Conservation (phyloP, 2,888 invertebrate species). For the Pogonocherus hispidulus region DNA sequence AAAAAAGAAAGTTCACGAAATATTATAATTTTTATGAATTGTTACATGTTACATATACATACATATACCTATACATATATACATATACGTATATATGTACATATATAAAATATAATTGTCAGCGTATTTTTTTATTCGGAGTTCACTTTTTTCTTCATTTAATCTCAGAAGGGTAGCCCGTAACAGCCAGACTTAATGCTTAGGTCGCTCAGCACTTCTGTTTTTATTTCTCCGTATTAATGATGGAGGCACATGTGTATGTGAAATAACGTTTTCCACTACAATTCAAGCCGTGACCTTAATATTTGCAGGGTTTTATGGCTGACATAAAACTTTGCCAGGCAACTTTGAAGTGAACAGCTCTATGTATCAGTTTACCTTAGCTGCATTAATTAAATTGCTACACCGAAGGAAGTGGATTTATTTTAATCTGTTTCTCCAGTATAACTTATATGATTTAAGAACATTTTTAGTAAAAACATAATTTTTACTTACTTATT, state of each 20-base stretch:
- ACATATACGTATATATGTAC: too few species aligned
- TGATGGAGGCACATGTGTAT: conserved; percentile 17
- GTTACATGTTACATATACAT: too few species aligned
- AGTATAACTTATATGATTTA: too few species aligned
- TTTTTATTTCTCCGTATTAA: conserved; percentile 21
- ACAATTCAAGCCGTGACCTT: conserved; percentile 8
- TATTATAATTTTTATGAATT: too few species aligned
- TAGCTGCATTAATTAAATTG: conserved; percentile 17
- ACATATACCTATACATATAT: too few species aligned
- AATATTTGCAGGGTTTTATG: conserved; percentile 22
- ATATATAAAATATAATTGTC: too few species aligned
- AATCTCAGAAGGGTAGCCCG: conserved; percentile 10
- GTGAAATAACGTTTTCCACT: conserved; percentile 22
- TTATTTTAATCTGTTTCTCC: too few species aligned
- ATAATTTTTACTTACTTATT: too few species aligned
- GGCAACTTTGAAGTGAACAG: conserved; percentile 12
- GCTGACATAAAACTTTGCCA: conserved; percentile 19
- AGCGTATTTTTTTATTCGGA: too few species aligned
- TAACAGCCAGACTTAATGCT: conserved; percentile 14
- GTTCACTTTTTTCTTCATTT: conserved; percentile 21
- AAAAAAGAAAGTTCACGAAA: too few species aligned
- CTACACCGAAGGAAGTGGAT: not conserved
- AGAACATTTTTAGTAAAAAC: too few species aligned
- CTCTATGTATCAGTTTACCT: conserved; percentile 10
- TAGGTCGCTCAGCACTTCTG: conserved; percentile 16